Percentiles rank a stretch among this genome's conserved stretches.
phyloP scores from a whole-genome alignment of 1,140 invertebrate genomes.

The Drosophila trapezifrons region DNA sequence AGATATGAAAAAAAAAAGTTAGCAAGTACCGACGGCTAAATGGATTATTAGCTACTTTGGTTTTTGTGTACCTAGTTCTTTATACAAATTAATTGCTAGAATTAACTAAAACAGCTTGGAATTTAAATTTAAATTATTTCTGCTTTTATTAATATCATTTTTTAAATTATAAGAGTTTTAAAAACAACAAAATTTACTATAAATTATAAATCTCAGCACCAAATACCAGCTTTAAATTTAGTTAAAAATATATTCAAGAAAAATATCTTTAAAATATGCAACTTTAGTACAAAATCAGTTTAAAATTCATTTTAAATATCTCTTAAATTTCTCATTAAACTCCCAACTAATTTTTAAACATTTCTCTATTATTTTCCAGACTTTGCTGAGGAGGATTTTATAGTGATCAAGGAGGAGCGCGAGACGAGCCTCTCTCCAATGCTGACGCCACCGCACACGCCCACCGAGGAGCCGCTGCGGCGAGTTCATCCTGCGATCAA shows the following conservation, averaged over 20 bases:
- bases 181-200: too few relatives aligned
- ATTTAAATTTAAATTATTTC: background rate
- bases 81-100: background rate
- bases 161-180: too few relatives aligned
- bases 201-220: too few relatives aligned
- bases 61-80: background rate
- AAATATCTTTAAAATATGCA: too few relatives aligned
- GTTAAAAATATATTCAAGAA: background rate
- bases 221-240: too few relatives aligned
- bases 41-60: slow-evolving; percentile 6
- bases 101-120: background rate
- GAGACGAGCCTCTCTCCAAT: slow-evolving; percentile 87
- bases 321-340: background rate
- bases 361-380: slow-evolving; percentile 37
- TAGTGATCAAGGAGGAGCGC: slow-evolving; percentile 87
- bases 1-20: background rate
- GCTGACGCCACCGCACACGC: slow-evolving; percentile 89
- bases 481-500: slow-evolving; percentile 69
- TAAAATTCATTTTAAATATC: too few relatives aligned
- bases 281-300: background rate
- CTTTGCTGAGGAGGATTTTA: slow-evolving; percentile 84
- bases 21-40: slow-evolving; percentile 61
- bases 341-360: slow-evolving; percentile 9
- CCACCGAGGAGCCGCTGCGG: slow-evolving; percentile 86
- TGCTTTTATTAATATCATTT: accelerated